Conservation (phyloP, 2,888 invertebrate genomes). For the Merodon equestris region DNA sequence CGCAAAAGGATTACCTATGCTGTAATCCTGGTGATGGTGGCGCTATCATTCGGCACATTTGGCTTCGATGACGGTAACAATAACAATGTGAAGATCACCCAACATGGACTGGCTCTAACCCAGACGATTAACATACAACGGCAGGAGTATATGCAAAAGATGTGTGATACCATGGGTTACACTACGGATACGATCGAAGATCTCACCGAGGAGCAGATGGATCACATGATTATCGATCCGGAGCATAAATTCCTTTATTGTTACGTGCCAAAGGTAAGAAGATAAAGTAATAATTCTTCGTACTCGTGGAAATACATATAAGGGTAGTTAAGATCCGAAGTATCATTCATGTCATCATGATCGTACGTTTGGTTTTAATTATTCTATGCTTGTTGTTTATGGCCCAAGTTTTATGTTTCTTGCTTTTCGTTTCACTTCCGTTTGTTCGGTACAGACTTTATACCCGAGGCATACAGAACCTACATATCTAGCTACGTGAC, state of each 20-base stretch:
- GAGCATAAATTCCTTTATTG: slow-evolving; percentile 92
- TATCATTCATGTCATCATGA: too few species aligned
- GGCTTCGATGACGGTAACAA: slow-evolving; percentile 77
- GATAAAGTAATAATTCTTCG: background rate
- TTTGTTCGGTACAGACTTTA: background rate
- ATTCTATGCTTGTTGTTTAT: slow-evolving; percentile 4
- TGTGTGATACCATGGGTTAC: slow-evolving; percentile 81
- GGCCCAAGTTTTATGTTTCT: background rate
- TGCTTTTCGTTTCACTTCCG: slow-evolving; percentile 44
- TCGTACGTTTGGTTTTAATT: slow-evolving; percentile 22
- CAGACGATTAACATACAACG: slow-evolving; percentile 83
- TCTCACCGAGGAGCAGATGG: slow-evolving; percentile 82
- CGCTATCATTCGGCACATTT: slow-evolving; percentile 52
- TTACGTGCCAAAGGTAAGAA: slow-evolving; percentile 93
- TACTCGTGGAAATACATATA: background rate
- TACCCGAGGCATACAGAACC: slow-evolving; percentile 20
- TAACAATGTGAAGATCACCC: slow-evolving; percentile 77
- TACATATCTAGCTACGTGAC: slow-evolving; percentile 6
- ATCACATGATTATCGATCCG: slow-evolving; percentile 91
- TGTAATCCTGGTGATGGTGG: slow-evolving; percentile 61
- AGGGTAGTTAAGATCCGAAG: too few species aligned
- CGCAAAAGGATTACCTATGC: slow-evolving; percentile 54
- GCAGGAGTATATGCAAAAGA: slow-evolving; percentile 82
- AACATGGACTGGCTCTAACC: slow-evolving; percentile 82
- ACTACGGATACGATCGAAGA: slow-evolving; percentile 77